phyloP scores from a whole-genome alignment of 2,888 invertebrate species.

The Elysia crispata region DNA sequence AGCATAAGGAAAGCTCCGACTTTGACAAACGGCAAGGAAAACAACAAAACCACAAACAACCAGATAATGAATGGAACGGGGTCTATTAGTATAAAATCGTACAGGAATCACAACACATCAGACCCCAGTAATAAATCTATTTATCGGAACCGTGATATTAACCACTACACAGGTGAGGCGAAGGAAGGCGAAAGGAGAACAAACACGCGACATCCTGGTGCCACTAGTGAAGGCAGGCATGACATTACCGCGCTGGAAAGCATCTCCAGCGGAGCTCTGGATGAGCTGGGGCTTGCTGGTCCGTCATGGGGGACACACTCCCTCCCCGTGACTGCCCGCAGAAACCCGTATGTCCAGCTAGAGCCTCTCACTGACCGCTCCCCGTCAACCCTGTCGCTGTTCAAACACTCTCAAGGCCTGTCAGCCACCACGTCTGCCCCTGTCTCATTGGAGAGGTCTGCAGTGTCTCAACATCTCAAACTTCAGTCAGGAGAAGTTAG shows the following conservation, averaged over 20 bases:
- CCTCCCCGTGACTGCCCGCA: constrained; percentile 47
- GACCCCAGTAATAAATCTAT: too few species aligned
- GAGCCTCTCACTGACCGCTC: constrained; percentile 38
- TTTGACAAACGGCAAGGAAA: not conserved
- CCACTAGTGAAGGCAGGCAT: too few species aligned
- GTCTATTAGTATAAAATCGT: too few species aligned
- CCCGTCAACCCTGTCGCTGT: constrained; percentile 43
- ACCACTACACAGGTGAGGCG: not conserved
- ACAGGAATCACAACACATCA: too few species aligned
- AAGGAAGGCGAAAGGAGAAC: not conserved
- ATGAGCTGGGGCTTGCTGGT: too few species aligned
- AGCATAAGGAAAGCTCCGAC: not conserved
- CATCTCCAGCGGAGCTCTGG: too few species aligned
- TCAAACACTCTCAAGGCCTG: constrained; percentile 27
- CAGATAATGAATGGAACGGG: too few species aligned
- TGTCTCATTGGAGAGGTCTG: too few species aligned
- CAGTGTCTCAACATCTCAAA: too few species aligned
- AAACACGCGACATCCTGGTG: too few species aligned
- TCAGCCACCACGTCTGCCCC: not conserved
- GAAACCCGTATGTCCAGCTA: constrained; percentile 52
- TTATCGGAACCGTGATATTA: not conserved
- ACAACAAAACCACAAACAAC: constrained; percentile 17
- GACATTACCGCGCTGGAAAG: too few species aligned
- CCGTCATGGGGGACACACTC: not conserved
- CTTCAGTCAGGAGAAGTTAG: too few species aligned